Evolutionary conservation across 2,113 vertebrate genomes (phyloP), one percentile per base, ranked within the genome.

Genomic region (Dolichallabes microphthalmus): DNA sequence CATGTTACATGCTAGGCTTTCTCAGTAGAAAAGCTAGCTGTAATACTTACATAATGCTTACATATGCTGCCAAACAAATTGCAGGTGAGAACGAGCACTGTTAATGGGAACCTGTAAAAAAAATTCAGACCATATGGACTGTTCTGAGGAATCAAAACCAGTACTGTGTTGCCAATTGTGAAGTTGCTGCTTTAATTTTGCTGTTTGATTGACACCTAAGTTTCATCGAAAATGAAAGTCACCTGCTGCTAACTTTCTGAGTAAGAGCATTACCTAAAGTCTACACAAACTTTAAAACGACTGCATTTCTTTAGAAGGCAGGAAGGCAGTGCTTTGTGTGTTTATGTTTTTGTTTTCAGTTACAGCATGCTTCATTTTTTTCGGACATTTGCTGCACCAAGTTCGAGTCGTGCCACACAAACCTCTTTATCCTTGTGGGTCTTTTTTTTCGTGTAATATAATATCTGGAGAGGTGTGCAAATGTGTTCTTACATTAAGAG

Each of bases 241-340:
- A 13, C 17, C 68, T 45, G 68, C 35, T 14, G 13, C 32, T 35
- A 57, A 69, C 30, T 78, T 14, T 53, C 27, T 27, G 27, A 30
- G 55, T 71, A 80, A 85, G 19, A 45, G 17, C 83, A 35, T 55
- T 32, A 39, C 52, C 74, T 68, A 69, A 77, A 55, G 63, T 27
- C 7, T 27, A 27, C 25, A 55, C 55, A 8, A 57, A 20, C 30
- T 50, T 25, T 60, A 85, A 69, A 17, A 71, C 27, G 76, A 30
- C n/a, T 27, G 4, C 27, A 14, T 80, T 45, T 63, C 58, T 45
- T 11, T 27, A 14, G 35, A 35, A 35, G 32, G 32, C 32, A 35
- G 2, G 14, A 45, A 74, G 25, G 5, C 1, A 27, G 3, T 45
- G 19, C 4, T 73, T 74, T 83, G 14, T 22, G 35, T 30, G 45